phyloP scores from a whole-genome alignment of 1,140 invertebrate genomes.

The Cotesia glomerata region DNA sequence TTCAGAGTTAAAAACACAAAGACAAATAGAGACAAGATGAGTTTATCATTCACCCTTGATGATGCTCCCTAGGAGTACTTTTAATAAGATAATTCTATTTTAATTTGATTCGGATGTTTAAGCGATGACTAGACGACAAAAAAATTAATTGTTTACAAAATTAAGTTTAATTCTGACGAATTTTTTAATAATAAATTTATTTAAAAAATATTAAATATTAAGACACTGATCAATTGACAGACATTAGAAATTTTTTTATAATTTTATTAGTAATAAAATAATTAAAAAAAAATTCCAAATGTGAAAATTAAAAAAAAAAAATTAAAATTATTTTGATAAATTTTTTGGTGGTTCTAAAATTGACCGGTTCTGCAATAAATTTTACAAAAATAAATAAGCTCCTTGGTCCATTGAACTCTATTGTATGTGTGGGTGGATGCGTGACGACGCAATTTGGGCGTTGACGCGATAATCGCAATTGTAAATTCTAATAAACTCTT shows the following conservation, averaged over 20 bases:
- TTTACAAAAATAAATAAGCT: constrained; percentile 45
- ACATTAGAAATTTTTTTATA: too few species aligned
- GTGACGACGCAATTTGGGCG: constrained; percentile 43
- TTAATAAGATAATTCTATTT: constrained; percentile 55
- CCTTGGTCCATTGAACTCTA: constrained; percentile 22
- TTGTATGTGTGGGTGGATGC: not conserved
- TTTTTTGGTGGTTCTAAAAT: constrained; percentile 39
- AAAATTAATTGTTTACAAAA: not conserved
- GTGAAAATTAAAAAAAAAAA: too few species aligned
- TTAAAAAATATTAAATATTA: too few species aligned
- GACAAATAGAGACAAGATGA: not conserved
- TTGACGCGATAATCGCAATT: constrained; percentile 45
- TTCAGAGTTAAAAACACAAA: not conserved
- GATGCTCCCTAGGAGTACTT: not conserved
- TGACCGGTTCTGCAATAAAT: constrained; percentile 43
- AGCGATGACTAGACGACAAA: too few species aligned
- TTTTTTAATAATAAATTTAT: too few species aligned
- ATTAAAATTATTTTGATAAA: too few species aligned
- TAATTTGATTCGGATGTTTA: constrained; percentile 51
- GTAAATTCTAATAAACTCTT: constrained; percentile 53
- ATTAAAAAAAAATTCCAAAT: too few species aligned
- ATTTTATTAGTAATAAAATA: too few species aligned
- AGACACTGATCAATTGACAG: too few species aligned
- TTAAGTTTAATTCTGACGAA: not conserved
- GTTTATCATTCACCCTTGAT: not conserved